Conservation (phyloP, 1,140 invertebrate genomes). For the Pachypsylla venusta region DNA sequence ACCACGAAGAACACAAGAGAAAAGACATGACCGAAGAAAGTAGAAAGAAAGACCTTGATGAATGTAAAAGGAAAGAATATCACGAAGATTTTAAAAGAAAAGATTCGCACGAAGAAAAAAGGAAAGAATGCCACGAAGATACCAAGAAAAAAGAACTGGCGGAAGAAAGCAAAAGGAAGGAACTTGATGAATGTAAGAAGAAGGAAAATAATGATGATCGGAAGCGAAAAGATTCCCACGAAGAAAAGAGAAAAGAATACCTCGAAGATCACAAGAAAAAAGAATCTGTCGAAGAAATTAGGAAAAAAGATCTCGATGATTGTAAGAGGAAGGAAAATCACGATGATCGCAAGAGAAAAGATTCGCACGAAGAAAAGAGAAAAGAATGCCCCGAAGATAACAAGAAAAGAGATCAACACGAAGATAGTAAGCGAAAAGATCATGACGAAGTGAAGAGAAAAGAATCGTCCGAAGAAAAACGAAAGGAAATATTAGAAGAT, state of each 20-base stretch:
- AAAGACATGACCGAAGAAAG: neutral
- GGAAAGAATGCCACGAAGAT: slow-evolving; percentile 23
- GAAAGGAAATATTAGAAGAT: slow-evolving; percentile 13
- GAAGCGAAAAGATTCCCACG: slow-evolving; percentile 32
- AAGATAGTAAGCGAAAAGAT: slow-evolving; percentile 12
- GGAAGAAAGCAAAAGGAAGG: slow-evolving; percentile 25
- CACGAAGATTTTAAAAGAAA: slow-evolving; percentile 13
- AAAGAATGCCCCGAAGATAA: slow-evolving; percentile 13
- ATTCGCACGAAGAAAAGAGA: slow-evolving; percentile 7
- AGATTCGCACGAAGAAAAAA: slow-evolving; percentile 17
- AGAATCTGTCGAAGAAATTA: slow-evolving; percentile 19
- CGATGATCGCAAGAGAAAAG: slow-evolving; percentile 12
- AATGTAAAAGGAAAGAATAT: slow-evolving; percentile 16
- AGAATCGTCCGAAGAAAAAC: slow-evolving; percentile 13
- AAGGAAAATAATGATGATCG: slow-evolving; percentile 16
- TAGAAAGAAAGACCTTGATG: neutral
- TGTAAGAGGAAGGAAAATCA: slow-evolving; percentile 16
- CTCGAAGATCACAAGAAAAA: slow-evolving; percentile 25
- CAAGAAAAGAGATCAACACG: slow-evolving; percentile 15
- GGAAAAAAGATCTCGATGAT: slow-evolving; percentile 16
- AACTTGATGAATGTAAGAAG: slow-evolving; percentile 23
- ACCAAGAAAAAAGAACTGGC: slow-evolving; percentile 23
- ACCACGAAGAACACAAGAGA: slow-evolving; percentile 11
- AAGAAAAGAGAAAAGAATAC: slow-evolving; percentile 33
- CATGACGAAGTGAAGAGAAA: slow-evolving; percentile 15